Evolutionary conservation across 2,797 vertebrate species (phyloP).

Genomic region (Megaceryle alcyon): DNA sequence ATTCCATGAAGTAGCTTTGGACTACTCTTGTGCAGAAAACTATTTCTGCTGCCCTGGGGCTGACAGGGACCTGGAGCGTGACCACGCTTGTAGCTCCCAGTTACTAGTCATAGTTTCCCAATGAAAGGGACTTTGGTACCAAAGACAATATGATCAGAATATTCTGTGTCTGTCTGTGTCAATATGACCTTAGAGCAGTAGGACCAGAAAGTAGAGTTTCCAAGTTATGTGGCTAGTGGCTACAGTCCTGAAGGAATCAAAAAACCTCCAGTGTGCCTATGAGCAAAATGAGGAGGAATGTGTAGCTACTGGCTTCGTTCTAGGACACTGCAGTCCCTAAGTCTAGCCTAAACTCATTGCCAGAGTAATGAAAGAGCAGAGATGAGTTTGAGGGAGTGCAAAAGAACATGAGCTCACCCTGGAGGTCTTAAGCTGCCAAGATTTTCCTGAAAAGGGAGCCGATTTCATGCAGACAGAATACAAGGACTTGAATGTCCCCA

Average conservation of each 20-base stretch:
- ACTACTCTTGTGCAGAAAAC: neutral
- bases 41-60: neutral
- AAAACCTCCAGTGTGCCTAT: neutral
- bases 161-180: neutral
- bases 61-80: neutral
- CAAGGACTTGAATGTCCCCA: slow-evolving; percentile 76
- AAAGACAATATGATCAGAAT: neutral
- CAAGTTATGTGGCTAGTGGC: slow-evolving; percentile 24
- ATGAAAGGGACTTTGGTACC: neutral
- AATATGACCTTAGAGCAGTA: slow-evolving; percentile 7
- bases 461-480: slow-evolving; percentile 64
- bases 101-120: neutral
- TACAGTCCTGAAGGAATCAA: slow-evolving; percentile 21
- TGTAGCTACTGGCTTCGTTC: slow-evolving; percentile 47
- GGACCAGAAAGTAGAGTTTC: neutral
- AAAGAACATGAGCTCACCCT: slow-evolving; percentile 68
- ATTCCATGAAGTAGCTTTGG: slow-evolving; percentile 23
- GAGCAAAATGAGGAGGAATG: slow-evolving; percentile 33
- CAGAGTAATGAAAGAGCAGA: slow-evolving; percentile 36
- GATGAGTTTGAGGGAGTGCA: slow-evolving; percentile 23
- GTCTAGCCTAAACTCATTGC: slow-evolving; percentile 50
- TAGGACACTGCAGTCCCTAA: slow-evolving; percentile 50
- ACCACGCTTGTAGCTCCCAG: neutral
- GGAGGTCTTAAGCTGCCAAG: slow-evolving; percentile 63
- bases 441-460: slow-evolving; percentile 74